Percentiles rank a stretch among this genome's conserved stretches.
Evolutionary conservation across 2,888 invertebrate genomes (phyloP).

Genomic region (Pristionchus japonicus): DNA sequence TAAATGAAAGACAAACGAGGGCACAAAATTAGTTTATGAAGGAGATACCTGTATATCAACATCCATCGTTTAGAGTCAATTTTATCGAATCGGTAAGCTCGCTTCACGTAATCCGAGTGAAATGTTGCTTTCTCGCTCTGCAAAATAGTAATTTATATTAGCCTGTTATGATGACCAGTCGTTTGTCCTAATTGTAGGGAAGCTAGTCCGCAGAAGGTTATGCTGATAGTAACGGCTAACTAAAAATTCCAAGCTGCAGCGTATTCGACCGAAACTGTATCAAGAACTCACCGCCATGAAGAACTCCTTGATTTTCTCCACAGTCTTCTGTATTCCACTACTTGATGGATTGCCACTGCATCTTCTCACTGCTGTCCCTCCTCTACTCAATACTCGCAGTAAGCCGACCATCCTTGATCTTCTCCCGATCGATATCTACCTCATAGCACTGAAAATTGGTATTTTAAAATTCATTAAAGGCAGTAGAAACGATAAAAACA

Average conservation of each 20-base stretch:
- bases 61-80: constrained; percentile 55
- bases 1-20: too few species aligned
- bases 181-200: background rate
- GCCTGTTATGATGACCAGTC: background rate
- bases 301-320: constrained; percentile 22
- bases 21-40: too few species aligned
- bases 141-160: constrained; percentile 8
- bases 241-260: too few species aligned
- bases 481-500: background rate
- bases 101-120: constrained; percentile 53
- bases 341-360: constrained; percentile 5
- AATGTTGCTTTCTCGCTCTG: constrained; percentile 59
- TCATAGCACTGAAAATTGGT: background rate
- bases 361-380: background rate
- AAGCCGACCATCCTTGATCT: constrained; percentile 24
- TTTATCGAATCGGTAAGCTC: constrained; percentile 54
- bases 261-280: background rate
- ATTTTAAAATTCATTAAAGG: background rate
- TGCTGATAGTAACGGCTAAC: too few species aligned
- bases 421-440: background rate
- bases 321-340: constrained; percentile 7
- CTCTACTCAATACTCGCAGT: background rate
- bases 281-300: constrained; percentile 4
- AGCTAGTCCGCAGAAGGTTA: background rate
- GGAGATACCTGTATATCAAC: constrained; percentile 53